Base-by-base conservation (phyloP, 2,113 vertebrate genomes). In the Charina bottae region DNA sequence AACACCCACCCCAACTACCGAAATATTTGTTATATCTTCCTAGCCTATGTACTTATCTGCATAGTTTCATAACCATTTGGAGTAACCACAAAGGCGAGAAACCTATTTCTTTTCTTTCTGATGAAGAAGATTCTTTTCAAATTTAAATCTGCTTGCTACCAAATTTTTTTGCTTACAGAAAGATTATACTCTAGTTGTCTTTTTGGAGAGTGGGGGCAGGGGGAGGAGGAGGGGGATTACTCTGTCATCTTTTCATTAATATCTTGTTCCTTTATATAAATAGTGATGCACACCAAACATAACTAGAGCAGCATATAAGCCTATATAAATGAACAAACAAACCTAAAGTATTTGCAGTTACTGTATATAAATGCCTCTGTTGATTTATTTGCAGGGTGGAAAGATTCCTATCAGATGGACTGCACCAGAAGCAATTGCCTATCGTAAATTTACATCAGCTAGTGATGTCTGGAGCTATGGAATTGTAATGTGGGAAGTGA, bases 401-500 rank as follows among this genome's bases (percentile, higher is more conserved):
- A 99, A 99, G 97, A 99, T 99, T 95, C 99, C 99, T 54, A 99
- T 99, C 97, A 98, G 99, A 95, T 99, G 99, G 99, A 99, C 99
- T 0, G 99, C 99, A 1, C 99, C 99, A 3, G 99, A 99, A 97
- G 99, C 99, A 92, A 99, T 99, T 86, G 99, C 99, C 37, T 99
- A 99, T 97, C 98, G 99, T 95, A 92, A 92, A 92, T 92, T 92
- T 92, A 92, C 91, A 89, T 92, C 91, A 15, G 87, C 91, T 26
- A 92, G 91, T 89, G 91, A 92, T 42, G 91, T 92, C 46, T 92
- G 91, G 91, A 92, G 91, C 89, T 92, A 92, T 56, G 91, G 91
- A 89, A 92, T 92, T 92, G 91, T 92, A 60, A 92, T 92, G 91
- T 92, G 91, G 91, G 99, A 99, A 96, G 99, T 99, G 97, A 99